Evolutionary conservation across 1,140 invertebrate genomes (phyloP).

Genomic region (Pseudomyrmex concolor): DNA sequence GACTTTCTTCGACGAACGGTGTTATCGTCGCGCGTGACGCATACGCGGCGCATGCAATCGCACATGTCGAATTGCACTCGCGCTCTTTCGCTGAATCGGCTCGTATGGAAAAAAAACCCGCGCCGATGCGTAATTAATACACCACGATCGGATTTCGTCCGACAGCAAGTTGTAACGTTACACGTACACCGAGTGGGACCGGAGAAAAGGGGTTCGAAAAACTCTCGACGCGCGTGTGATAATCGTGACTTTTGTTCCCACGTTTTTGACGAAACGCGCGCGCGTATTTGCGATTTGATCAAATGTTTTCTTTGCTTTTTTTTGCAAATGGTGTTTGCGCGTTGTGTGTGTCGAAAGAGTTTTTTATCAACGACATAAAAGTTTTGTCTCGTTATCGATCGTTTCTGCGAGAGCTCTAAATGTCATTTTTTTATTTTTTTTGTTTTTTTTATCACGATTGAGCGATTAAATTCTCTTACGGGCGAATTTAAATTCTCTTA

Average conservation of each 20-base stretch:
- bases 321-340: neutral
- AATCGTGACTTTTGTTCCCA: constrained; percentile 47
- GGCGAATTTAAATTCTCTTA: no score
- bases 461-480: neutral
- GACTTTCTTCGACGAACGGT: constrained; percentile 5
- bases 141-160: constrained; percentile 59
- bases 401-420: neutral
- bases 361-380: neutral
- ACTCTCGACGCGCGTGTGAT: constrained; percentile 20
- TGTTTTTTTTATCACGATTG: neutral
- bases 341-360: no score
- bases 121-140: constrained; percentile 67
- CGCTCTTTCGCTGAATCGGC: constrained; percentile 36
- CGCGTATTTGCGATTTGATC: neutral
- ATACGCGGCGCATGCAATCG: constrained; percentile 28
- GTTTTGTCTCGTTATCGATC: constrained; percentile 1
- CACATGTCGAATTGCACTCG: neutral
- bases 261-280: constrained; percentile 30
- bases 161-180: constrained; percentile 55
- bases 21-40: constrained; percentile 55
- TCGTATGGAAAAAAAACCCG: neutral
- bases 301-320: neutral
- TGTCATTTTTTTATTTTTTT: no score
- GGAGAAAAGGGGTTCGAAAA: constrained; percentile 7
- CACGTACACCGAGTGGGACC: neutral